Percentiles rank a stretch among this genome's conserved stretches.
Evolutionary conservation across 2,888 invertebrate genomes (phyloP).

Genomic region (Metallyticus violacea): DNA sequence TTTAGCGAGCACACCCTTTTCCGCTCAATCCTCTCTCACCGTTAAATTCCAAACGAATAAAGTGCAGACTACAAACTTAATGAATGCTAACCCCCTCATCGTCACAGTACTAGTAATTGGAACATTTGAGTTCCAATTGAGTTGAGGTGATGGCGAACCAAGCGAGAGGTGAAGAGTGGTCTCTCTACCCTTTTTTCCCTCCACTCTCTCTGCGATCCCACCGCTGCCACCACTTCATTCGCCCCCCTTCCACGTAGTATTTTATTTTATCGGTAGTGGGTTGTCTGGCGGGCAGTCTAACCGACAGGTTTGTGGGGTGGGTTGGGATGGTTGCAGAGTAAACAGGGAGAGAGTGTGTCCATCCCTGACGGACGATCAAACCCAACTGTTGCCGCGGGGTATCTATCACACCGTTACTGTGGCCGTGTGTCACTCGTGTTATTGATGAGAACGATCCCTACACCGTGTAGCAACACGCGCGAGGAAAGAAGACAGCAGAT

Average conservation of each 20-base stretch:
- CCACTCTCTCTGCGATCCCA: not conserved
- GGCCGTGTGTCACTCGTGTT: slow-evolving; percentile 18
- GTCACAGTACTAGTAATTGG: not conserved
- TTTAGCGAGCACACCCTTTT: not conserved
- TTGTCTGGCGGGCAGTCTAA: not conserved
- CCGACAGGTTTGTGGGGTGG: not conserved
- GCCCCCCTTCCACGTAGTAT: not conserved
- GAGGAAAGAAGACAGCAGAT: not conserved
- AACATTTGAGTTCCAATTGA: slow-evolving; percentile 19
- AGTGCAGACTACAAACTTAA: slow-evolving; percentile 1
- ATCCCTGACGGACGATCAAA: not conserved
- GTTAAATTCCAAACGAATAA: slow-evolving; percentile 8
- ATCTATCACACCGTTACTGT: slow-evolving; percentile 12
- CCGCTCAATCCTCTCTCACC: slow-evolving; percentile 1
- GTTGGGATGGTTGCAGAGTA: slow-evolving; percentile 4
- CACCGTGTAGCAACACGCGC: not conserved
- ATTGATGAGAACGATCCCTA: slow-evolving; percentile 12
- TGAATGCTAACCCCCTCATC: slow-evolving; percentile 2
- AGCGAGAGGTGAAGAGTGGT: not conserved
- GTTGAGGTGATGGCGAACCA: slow-evolving; percentile 3
- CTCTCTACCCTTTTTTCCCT: not conserved
- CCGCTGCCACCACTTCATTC: too few species aligned
- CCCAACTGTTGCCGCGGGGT: slow-evolving; percentile 12
- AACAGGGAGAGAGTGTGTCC: slow-evolving; percentile 8
- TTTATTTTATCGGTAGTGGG: slow-evolving; percentile 9